Percentiles rank a stretch among this genome's conserved stretches.
phyloP scores from a whole-genome alignment of 2,797 vertebrate genomes.

The Microctenopoma steveboyesi region DNA sequence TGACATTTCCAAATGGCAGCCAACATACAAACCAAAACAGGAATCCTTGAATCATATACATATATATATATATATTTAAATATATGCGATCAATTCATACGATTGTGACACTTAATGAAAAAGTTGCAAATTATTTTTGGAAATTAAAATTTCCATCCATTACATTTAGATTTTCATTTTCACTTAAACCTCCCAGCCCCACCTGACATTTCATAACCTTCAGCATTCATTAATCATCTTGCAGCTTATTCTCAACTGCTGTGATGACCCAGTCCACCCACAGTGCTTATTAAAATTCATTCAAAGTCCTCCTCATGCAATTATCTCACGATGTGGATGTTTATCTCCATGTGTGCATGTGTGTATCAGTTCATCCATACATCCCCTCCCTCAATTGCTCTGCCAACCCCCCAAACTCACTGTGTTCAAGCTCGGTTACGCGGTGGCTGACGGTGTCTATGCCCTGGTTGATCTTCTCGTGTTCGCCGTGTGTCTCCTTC shows the following conservation, averaged over 20 bases:
- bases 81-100: too few species aligned
- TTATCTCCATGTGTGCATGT: background rate
- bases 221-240: conserved; percentile 49
- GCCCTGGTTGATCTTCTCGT: conserved; percentile 81
- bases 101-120: conserved; percentile 4
- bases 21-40: background rate
- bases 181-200: conserved; percentile 1
- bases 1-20: background rate
- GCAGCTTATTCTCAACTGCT: conserved; percentile 29
- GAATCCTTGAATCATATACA: too few species aligned
- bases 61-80: too few species aligned
- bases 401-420: conserved; percentile 66
- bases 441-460: conserved; percentile 78
- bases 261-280: conserved; percentile 49
- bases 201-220: conserved; percentile 50
- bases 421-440: conserved; percentile 80
- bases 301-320: conserved; percentile 15
- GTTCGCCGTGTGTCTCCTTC: conserved; percentile 80
- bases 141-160: background rate
- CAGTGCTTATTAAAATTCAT: conserved; percentile 58
- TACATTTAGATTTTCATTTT: conserved; percentile 4
- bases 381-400: conserved; percentile 6
- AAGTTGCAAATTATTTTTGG: background rate
- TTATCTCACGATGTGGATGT: conserved; percentile 23
- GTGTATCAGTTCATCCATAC: conserved; percentile 11